Evolutionary conservation across 2,888 invertebrate species (phyloP).

Genomic region (Dasypolia templi): DNA sequence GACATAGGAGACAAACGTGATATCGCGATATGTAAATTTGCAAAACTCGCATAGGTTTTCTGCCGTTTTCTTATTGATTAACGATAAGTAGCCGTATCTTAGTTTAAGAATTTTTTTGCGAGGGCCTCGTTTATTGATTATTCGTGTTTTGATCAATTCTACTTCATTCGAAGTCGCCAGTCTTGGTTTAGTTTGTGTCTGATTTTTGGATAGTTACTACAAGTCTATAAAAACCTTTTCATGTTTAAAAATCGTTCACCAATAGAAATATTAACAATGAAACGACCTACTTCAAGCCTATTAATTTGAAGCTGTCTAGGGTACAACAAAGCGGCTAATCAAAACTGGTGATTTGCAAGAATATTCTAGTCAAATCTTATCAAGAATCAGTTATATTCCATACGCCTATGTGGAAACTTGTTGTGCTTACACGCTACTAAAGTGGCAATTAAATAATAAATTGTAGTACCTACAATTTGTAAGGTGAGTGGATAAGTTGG

Average conservation of each 20-base stretch:
- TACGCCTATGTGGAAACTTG: constrained; percentile 47
- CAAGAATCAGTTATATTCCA: constrained; percentile 39
- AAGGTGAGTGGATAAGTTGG: constrained; percentile 26
- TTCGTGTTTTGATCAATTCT: constrained; percentile 36
- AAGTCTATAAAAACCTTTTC: constrained; percentile 30
- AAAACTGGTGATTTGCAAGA: constrained; percentile 75
- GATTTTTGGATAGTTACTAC: constrained; percentile 38
- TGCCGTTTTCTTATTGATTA: constrained; percentile 57
- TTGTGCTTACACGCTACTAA: constrained; percentile 2
- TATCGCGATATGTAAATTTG: constrained; percentile 79
- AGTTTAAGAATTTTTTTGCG: constrained; percentile 39
- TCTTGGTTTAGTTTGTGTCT: constrained; percentile 46
- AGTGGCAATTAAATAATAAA: background rate
- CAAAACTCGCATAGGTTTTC: constrained; percentile 65
- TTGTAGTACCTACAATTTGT: background rate
- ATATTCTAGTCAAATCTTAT: constrained; percentile 31
- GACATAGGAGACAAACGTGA: constrained; percentile 72
- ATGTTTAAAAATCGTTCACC: constrained; percentile 38
- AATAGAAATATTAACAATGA: constrained; percentile 35
- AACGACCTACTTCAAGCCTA: constrained; percentile 45
- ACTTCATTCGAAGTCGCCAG: constrained; percentile 26
- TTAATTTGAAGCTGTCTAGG: constrained; percentile 51
- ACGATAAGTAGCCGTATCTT: constrained; percentile 30
- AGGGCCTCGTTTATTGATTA: constrained; percentile 41
- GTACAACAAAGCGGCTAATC: constrained; percentile 61